Evolutionary conservation across 23 tunicate species (phyloP).

Genomic region (Clavelina lepadiformis): DNA sequence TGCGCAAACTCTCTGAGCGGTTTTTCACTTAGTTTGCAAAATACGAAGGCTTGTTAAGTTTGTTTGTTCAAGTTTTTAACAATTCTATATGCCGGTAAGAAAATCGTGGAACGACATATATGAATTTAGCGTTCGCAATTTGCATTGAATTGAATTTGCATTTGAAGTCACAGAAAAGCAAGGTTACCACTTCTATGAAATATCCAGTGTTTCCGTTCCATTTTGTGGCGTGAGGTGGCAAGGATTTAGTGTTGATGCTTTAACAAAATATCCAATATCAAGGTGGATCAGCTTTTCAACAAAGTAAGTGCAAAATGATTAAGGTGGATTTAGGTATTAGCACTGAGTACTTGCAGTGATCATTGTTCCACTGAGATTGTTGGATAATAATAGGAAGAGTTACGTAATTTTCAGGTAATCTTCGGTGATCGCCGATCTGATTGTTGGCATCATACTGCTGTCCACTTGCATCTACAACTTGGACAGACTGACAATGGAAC

Average conservation of each 20-base stretch:
- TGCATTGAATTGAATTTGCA: no score
- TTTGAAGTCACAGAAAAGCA: slow-evolving; percentile 26
- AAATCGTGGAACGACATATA: no score
- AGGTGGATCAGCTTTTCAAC: slow-evolving; percentile 41
- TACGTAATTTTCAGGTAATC: slow-evolving; percentile 50
- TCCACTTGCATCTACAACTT: slow-evolving; percentile 35
- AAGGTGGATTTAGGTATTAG: not conserved
- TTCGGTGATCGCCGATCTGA: slow-evolving; percentile 41
- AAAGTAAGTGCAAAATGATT: slow-evolving; percentile 22
- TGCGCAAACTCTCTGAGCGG: no score
- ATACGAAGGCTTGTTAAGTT: no score
- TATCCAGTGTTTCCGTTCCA: slow-evolving; percentile 27
- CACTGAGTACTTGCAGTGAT: slow-evolving; percentile 1
- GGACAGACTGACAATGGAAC: no score
- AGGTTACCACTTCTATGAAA: slow-evolving; percentile 40
- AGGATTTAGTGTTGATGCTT: slow-evolving; percentile 26
- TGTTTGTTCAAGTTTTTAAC: no score
- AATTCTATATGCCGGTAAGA: no score
- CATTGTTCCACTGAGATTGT: slow-evolving; percentile 3
- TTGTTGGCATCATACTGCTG: slow-evolving; percentile 46
- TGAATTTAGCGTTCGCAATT: no score
- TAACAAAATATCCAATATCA: slow-evolving; percentile 17
- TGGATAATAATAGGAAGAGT: slow-evolving; percentile 9
- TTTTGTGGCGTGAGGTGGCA: slow-evolving; percentile 43
- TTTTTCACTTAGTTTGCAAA: no score